Percentiles rank a stretch among this genome's conserved stretches.
Conservation (phyloP, 2,113 vertebrate genomes). For the Hippocampus abdominalis region DNA sequence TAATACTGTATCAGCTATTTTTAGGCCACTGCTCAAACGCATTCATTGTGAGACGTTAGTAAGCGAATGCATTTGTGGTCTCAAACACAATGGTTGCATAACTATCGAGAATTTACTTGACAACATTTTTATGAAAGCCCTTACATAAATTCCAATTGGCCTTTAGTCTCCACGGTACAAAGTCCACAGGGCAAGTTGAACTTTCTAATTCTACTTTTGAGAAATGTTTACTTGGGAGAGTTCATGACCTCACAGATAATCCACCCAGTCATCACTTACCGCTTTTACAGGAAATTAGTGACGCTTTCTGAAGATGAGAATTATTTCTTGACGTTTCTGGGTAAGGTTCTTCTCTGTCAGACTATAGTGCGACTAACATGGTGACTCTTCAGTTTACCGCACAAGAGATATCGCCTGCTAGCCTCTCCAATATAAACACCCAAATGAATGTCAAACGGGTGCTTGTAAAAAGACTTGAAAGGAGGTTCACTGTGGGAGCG, state of each 20-base stretch:
- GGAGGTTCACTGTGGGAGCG: not conserved
- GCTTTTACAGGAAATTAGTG: conserved; percentile 40
- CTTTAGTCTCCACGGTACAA: conserved; percentile 40
- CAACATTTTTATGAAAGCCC: conserved; percentile 1
- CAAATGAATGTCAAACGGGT: not conserved
- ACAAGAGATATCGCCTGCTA: not conserved
- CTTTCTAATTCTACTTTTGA: conserved; percentile 59
- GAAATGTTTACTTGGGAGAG: conserved; percentile 64
- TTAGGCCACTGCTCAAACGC: no score
- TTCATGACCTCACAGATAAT: conserved; percentile 57
- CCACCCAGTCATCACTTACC: conserved; percentile 28
- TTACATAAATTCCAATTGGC: conserved; percentile 31
- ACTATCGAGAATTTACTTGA: not conserved
- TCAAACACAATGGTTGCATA: not conserved
- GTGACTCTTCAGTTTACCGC: not conserved
- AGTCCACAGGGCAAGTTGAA: conserved; percentile 60
- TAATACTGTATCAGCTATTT: no score
- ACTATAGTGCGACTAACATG: conserved; percentile 11
- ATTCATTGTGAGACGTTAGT: no score
- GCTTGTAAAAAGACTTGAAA: not conserved
- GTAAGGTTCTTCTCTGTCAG: not conserved
- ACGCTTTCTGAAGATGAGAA: not conserved
- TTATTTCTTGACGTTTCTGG: not conserved
- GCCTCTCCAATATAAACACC: conserved; percentile 4
- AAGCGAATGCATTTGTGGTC: not conserved